phyloP scores from a whole-genome alignment of 2,888 invertebrate genomes.

The Coronaproctus castanopsis region DNA sequence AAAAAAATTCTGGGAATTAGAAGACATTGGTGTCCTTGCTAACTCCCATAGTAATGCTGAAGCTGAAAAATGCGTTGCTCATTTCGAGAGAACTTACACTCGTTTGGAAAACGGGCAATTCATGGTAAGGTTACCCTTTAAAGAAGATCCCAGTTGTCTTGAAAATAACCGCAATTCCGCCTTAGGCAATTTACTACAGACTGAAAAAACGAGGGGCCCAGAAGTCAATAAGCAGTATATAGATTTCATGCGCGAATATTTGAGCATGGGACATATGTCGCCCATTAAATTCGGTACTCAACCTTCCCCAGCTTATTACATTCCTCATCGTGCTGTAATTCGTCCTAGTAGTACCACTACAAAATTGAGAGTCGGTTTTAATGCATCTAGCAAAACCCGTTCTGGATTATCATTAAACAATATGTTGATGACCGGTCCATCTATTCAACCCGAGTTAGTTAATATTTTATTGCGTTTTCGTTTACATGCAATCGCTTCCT shows the following conservation, averaged over 20 bases:
- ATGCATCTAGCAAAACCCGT: constrained; percentile 16
- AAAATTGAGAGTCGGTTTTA: constrained; percentile 18
- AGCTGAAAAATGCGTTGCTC: not conserved
- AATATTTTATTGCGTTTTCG: constrained; percentile 12
- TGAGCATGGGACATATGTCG: constrained; percentile 17
- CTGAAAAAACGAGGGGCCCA: not conserved
- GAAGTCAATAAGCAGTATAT: not conserved
- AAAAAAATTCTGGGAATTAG: constrained; percentile 3
- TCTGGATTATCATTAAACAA: constrained; percentile 17
- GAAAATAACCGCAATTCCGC: not conserved
- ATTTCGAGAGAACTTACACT: not conserved
- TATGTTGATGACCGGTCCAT: constrained; percentile 13
- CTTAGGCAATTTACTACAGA: not conserved
- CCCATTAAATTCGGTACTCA: not conserved
- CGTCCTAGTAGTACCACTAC: constrained; percentile 16
- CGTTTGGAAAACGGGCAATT: not conserved
- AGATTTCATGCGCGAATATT: constrained; percentile 16
- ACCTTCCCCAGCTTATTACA: constrained; percentile 13
- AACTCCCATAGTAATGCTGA: not conserved
- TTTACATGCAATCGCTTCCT: constrained; percentile 8
- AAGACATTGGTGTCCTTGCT: not conserved
- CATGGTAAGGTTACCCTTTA: not conserved
- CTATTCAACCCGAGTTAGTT: constrained; percentile 12
- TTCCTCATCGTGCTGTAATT: constrained; percentile 19
- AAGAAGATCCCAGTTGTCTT: not conserved